Evolutionary conservation across 2,888 invertebrate species (phyloP).

Genomic region (Rhynchonema sp.): DNA sequence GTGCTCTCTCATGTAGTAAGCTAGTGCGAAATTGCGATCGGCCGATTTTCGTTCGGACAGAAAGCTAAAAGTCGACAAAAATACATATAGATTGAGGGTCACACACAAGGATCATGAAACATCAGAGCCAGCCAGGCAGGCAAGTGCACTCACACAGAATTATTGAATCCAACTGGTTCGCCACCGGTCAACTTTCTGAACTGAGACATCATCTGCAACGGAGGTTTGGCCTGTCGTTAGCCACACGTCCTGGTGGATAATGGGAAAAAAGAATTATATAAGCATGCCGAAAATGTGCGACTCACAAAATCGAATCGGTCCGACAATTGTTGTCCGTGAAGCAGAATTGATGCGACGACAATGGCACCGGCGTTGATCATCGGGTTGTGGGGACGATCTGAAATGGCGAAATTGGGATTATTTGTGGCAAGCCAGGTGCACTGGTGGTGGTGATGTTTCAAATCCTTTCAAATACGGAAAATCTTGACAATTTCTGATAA

Average conservation of each 20-base stretch:
- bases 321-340: conserved; percentile 24
- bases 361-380: conserved; percentile 99
- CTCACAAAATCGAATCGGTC: conserved; percentile 31
- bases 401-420: no score
- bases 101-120: not conserved
- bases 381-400: conserved; percentile 94
- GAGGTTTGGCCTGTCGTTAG: no score
- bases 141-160: conserved; percentile 47
- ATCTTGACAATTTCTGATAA: no score
- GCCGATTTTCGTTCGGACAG: conserved; percentile 89
- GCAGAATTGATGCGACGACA: conserved; percentile 56
- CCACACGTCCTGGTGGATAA: no score
- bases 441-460: no score
- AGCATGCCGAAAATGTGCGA: no score
- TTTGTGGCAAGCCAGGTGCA: no score
- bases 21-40: conserved; percentile 85
- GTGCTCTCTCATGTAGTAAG: conserved; percentile 90
- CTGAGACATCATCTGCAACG: conserved; percentile 36
- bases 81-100: not conserved
- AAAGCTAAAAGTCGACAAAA: conserved; percentile 38
- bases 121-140: no score
- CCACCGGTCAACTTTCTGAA: conserved; percentile 52
- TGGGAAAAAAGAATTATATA: no score
- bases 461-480: no score
- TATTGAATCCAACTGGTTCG: conserved; percentile 69